phyloP scores from a whole-genome alignment of 2,888 invertebrate species.

The Schizaphis graminum region DNA sequence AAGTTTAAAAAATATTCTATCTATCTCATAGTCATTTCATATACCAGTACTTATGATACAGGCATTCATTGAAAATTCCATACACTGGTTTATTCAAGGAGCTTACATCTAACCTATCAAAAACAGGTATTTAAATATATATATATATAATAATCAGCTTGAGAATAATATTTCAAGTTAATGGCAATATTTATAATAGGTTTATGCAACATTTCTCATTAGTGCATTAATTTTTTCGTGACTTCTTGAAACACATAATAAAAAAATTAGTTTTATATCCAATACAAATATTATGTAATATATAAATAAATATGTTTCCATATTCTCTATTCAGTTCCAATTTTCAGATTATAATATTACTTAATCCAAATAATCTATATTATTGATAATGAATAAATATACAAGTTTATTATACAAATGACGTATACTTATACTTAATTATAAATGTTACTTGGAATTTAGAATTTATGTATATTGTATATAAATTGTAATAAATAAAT shows the following conservation, averaged over 20 bases:
- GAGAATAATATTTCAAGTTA: not conserved
- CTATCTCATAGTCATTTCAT: not conserved
- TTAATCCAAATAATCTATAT: not conserved
- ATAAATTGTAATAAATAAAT: not conserved
- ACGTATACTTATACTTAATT: not conserved
- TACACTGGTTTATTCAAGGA: not conserved
- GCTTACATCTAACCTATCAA: not conserved
- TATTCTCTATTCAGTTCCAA: not conserved
- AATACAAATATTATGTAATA: not conserved
- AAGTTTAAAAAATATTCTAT: not conserved
- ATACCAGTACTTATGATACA: not conserved
- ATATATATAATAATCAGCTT: not conserved
- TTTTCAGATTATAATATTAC: not conserved
- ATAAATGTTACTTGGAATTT: not conserved
- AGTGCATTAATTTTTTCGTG: not conserved
- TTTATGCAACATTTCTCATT: not conserved
- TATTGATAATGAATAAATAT: not conserved
- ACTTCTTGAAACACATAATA: not conserved
- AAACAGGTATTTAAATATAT: not conserved
- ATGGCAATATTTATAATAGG: not conserved
- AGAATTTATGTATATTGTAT: not conserved
- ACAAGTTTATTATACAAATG: not conserved
- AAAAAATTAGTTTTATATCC: not conserved
- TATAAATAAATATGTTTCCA: not conserved
- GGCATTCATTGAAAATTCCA: not conserved